Conservation (phyloP, 1,140 invertebrate species). For the Anadara kagoshimensis region DNA sequence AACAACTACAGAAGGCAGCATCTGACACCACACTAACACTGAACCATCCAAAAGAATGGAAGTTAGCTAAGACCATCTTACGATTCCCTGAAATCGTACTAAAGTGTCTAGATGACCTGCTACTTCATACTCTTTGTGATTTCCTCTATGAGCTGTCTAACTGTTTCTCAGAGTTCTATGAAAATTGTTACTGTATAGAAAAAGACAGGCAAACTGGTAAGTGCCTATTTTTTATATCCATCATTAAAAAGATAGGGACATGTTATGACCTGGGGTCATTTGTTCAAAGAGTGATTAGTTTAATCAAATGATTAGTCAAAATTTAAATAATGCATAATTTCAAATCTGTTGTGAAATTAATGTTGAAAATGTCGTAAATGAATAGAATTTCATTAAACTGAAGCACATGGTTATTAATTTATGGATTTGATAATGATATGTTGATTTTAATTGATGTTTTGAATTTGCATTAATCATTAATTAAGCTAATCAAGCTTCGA, state of each 20-base stretch:
- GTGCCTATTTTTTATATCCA: background rate
- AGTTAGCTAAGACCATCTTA: slow-evolving; percentile 87
- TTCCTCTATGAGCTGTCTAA: slow-evolving; percentile 96
- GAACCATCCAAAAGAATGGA: slow-evolving; percentile 95
- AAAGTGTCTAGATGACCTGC: slow-evolving; percentile 89
- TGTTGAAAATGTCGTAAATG: no score
- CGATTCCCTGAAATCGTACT: slow-evolving; percentile 92
- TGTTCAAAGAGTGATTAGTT: no score
- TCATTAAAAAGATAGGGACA: background rate
- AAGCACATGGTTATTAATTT: no score
- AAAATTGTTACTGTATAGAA: slow-evolving; percentile 97
- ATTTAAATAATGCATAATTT: no score
- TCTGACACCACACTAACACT: slow-evolving; percentile 80
- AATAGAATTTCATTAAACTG: no score
- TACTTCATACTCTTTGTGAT: slow-evolving; percentile 93
- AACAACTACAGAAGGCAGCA: slow-evolving; percentile 76
- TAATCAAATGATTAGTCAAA: no score
- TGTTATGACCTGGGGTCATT: no score
- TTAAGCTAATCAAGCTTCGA: no score
- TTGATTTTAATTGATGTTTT: no score
- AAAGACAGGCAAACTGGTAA: slow-evolving; percentile 76
- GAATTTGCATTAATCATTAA: no score
- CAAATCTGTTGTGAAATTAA: no score
- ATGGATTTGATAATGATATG: no score
- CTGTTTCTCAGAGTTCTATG: slow-evolving; percentile 97